phyloP scores from a whole-genome alignment of 1,140 invertebrate species.

The Nylanderia fulva region DNA sequence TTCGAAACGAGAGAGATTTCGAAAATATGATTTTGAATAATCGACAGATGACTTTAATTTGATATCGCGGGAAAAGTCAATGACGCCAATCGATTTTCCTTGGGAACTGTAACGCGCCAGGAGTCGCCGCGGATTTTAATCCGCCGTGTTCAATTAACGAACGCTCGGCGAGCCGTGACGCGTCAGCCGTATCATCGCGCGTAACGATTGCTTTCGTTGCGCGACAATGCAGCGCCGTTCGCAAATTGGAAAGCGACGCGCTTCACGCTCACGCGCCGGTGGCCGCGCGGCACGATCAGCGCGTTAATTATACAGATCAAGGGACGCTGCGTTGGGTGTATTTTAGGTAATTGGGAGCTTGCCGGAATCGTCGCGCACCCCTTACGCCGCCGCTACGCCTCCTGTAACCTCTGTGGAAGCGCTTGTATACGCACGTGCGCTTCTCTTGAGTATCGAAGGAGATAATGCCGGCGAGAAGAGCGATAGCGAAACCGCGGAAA shows the following conservation, averaged over 20 bases:
- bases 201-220: conserved; percentile 72
- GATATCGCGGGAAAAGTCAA: conserved; percentile 13
- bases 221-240: conserved; percentile 57
- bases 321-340: conserved; percentile 64
- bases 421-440: background rate
- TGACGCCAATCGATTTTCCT: conserved; percentile 40
- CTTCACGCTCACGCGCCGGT: conserved; percentile 70
- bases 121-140: conserved; percentile 67
- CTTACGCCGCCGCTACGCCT: conserved; percentile 32
- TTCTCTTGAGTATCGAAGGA: background rate
- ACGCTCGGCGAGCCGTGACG: conserved; percentile 62
- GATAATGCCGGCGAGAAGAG: conserved; percentile 18
- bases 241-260: conserved; percentile 75
- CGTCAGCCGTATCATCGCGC: conserved; percentile 67
- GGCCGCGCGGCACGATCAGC: conserved; percentile 62
- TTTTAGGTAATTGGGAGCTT: conserved; percentile 72
- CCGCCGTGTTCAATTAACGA: conserved; percentile 72
- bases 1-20: too few relatives aligned
- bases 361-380: conserved; percentile 56
- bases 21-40: too few relatives aligned
- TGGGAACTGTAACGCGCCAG: conserved; percentile 20
- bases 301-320: conserved; percentile 75
- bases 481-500: background rate
- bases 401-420: background rate
- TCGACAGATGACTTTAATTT: conserved; percentile 14